Percentiles rank a stretch among this genome's conserved stretches.
Conservation (phyloP, 2,113 vertebrate species). For the Albula glossodonta region DNA sequence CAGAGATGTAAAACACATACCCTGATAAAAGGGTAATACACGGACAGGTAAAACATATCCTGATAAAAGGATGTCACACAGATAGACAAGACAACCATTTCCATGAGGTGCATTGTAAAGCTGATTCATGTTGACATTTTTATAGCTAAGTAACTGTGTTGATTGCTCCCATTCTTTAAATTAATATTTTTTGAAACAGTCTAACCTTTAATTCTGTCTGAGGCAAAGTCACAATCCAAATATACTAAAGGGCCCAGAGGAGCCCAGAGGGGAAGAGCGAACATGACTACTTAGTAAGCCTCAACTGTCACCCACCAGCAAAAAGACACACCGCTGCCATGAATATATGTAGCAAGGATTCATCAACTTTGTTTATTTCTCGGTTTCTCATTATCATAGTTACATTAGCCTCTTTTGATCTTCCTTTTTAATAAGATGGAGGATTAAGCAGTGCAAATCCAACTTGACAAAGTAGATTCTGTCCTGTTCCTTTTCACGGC, state of each 20-base stretch:
- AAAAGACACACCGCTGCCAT: not conserved
- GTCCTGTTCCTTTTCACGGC: too few species aligned
- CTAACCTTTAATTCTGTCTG: not conserved
- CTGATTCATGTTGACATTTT: not conserved
- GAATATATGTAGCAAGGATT: not conserved
- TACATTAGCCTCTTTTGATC: too few species aligned
- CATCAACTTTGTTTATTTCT: not conserved
- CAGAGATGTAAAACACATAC: too few species aligned
- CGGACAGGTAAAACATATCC: not conserved
- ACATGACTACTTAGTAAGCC: not conserved
- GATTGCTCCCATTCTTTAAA: not conserved
- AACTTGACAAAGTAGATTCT: too few species aligned
- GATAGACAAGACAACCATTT: too few species aligned
- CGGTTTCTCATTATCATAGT: not conserved
- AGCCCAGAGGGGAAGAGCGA: not conserved
- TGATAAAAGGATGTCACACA: too few species aligned
- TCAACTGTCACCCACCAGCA: not conserved
- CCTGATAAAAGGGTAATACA: too few species aligned
- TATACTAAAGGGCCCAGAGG: not conserved
- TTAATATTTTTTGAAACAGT: not conserved
- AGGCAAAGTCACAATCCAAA: not conserved
- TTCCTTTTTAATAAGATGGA: too few species aligned
- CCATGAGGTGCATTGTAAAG: not conserved
- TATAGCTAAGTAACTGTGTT: not conserved
- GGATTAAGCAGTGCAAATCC: too few species aligned